Conservation (phyloP, 2,113 vertebrate genomes). For the Peromyscus californicus region DNA sequence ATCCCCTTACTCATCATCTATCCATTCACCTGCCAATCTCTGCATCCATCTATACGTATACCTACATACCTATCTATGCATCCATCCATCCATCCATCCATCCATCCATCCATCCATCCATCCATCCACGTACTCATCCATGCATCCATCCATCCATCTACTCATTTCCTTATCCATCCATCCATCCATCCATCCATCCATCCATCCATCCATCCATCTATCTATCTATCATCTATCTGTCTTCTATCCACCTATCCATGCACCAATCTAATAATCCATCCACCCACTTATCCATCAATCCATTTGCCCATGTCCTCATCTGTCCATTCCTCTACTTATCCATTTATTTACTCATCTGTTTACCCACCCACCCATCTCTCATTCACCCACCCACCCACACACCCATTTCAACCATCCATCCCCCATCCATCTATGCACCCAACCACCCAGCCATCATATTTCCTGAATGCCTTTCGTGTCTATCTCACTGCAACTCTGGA, state of each 20-base stretch:
- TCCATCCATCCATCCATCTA: not conserved
- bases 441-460: not conserved
- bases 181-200: not conserved
- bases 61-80: not conserved
- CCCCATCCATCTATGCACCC: not conserved
- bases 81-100: too few relatives aligned
- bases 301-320: not conserved
- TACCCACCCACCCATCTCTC: too few relatives aligned
- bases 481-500: not conserved
- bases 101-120: not conserved
- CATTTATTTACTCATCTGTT: not conserved
- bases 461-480: not conserved
- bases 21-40: not conserved
- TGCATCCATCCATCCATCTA: fast-evolving
- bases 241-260: fast-evolving
- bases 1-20: not conserved
- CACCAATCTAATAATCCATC: not conserved
- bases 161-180: not conserved
- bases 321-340: not conserved
- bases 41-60: fast-evolving
- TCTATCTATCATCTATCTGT: not conserved
- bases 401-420: not conserved
- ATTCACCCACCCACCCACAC: too few relatives aligned
- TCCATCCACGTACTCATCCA: not conserved
- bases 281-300: not conserved